Base-by-base conservation (phyloP, 2,888 invertebrate species). In the Stegana nigrithorax region DNA sequence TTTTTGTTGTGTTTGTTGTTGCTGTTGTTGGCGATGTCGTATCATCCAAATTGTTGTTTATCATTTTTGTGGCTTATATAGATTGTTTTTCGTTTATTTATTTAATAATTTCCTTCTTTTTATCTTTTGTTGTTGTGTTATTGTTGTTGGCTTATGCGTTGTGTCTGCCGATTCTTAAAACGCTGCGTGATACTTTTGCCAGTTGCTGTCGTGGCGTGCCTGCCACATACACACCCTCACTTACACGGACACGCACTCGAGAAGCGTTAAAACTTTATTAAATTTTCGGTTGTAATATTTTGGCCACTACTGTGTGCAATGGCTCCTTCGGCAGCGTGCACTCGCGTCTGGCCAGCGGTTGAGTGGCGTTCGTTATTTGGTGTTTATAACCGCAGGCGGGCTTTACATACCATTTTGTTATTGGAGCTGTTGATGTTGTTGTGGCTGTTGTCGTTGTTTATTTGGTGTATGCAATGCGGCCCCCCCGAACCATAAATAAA, bases 1-100 rank as follows among this genome's bases (percentile, higher is more conserved):
- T 51, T 21, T 60, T 55, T 47, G 29, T 39, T 36, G 56, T 26
- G 23, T 26, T 32, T 21, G 21, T 29, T 45, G 60, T 47, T 63
- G 59, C 36, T 57, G 56, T 42, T 53, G 17, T 66, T 65, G 64
- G 59, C 45, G 27, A 17, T 47, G 23, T 82, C 67, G 81, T 81
- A 64, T 80, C 82, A 70, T 83, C 81, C 75, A 84, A 78, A 80
- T 83, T 83, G 77, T 83, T 83, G 83, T 82, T 83, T 71, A 83
- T 81, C 83, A 83, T 84, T 78, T 78, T 75, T 69, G 64, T 45
- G 59, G 61, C 59, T 26, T 26, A 23, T 53, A 59, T 27, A 59
- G 62, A 62, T 51, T 27, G 29, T 19, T 14, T 4, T 56, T 10
- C 19, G 26, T 32, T 36, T 29, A 17, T 36, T 26, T 55, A 59